phyloP scores from a whole-genome alignment of 2,797 vertebrate genomes.

The Cercopithecus diana region DNA sequence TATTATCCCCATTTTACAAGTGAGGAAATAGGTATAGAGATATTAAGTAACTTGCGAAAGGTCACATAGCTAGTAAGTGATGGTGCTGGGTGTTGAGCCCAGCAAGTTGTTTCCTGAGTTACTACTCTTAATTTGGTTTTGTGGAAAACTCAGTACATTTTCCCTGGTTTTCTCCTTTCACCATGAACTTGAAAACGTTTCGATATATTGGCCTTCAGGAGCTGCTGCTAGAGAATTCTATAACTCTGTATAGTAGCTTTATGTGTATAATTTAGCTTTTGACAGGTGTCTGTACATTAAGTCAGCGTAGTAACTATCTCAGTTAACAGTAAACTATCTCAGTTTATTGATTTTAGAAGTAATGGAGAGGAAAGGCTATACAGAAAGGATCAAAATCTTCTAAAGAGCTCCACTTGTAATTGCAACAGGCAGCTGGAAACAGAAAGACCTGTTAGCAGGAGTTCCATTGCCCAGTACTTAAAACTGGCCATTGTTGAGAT shows the following conservation, averaged over 20 bases:
- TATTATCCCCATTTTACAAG: not conserved
- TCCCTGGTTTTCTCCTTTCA: constrained; percentile 20
- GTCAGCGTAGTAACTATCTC: not conserved
- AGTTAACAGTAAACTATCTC: not conserved
- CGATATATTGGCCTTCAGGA: not conserved
- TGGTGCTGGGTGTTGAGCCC: not conserved
- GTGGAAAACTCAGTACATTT: not conserved
- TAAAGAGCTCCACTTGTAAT: not conserved
- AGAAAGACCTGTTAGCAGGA: not conserved
- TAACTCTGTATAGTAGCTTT: not conserved
- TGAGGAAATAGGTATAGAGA: not conserved
- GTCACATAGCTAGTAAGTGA: not conserved
- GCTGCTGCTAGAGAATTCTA: not conserved
- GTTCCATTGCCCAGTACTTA: not conserved
- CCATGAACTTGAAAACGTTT: constrained; percentile 1
- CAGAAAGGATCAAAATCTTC: not conserved
- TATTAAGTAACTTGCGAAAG: not conserved
- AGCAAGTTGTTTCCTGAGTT: not conserved
- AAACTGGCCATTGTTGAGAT: not conserved
- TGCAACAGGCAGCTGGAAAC: not conserved
- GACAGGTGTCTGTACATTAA: not conserved
- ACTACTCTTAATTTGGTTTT: constrained; percentile 38
- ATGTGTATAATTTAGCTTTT: not conserved
- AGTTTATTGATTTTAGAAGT: constrained; percentile 28
- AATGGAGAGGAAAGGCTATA: not conserved